phyloP scores from a whole-genome alignment of 2,113 vertebrate species.

The Solenodon paradoxus region DNA sequence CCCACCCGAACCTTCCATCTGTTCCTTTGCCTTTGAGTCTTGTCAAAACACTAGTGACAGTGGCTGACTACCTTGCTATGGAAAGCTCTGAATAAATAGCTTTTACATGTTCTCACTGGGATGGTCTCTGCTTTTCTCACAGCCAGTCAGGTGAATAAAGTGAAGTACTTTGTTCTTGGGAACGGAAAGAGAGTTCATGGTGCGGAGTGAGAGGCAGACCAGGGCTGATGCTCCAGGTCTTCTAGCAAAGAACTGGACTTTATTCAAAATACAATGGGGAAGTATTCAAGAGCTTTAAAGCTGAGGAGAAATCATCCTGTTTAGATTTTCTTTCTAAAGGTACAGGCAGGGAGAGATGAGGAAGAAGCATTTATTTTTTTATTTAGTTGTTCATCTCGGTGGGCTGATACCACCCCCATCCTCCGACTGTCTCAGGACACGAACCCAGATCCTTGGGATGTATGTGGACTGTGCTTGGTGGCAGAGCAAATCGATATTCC shows the following conservation, averaged over 20 bases:
- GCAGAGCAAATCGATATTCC: no score
- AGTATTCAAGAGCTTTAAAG: neutral
- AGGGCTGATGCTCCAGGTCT: neutral
- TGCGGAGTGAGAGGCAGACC: neutral
- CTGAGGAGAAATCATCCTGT: neutral
- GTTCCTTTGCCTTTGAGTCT: neutral
- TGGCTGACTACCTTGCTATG: neutral
- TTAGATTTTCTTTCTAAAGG: neutral
- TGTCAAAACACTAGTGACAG: neutral
- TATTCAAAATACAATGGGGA: neutral
- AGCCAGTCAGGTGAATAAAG: neutral
- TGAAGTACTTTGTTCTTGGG: neutral
- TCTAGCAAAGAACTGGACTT: neutral
- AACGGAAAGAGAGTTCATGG: neutral
- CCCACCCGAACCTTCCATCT: neutral
- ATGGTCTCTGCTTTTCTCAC: neutral
- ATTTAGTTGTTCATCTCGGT: no score
- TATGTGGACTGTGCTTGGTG: no score
- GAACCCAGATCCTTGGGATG: no score
- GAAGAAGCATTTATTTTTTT: no score
- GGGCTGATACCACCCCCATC: no score
- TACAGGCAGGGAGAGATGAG: no score
- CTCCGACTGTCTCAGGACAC: no score
- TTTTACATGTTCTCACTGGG: neutral
- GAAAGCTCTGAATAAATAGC: neutral